Conservation (phyloP, 2,797 vertebrate genomes). For the Squalus acanthias region DNA sequence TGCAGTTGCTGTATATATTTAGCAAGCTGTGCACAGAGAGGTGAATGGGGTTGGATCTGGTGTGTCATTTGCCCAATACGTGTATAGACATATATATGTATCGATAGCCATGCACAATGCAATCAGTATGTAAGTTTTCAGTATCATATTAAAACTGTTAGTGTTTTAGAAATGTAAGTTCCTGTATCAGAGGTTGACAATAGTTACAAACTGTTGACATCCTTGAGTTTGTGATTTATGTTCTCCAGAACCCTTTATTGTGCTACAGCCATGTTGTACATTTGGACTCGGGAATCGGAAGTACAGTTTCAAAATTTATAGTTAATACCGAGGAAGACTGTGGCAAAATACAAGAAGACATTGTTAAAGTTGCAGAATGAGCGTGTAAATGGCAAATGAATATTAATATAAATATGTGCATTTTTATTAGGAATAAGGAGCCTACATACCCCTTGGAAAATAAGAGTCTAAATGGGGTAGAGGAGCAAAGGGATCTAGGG, state of each 20-base stretch:
- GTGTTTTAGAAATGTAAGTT: not conserved
- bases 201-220: slow-evolving; percentile 2
- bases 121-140: not conserved
- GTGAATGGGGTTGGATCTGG: not conserved
- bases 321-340: not conserved
- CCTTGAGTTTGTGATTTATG: not conserved
- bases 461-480: not conserved
- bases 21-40: not conserved
- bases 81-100: not conserved
- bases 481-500: not conserved
- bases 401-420: not conserved
- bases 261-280: not conserved
- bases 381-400: not conserved
- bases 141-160: not conserved
- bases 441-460: not conserved
- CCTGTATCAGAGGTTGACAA: not conserved
- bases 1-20: not conserved
- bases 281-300: not conserved
- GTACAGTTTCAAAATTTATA: not conserved
- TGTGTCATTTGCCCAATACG: not conserved
- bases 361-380: not conserved
- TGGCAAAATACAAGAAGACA: not conserved
- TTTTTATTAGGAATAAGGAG: not conserved
- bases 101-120: not conserved
- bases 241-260: not conserved